Conservation (phyloP, 2,888 invertebrate species). For the Leucozona laternaria region DNA sequence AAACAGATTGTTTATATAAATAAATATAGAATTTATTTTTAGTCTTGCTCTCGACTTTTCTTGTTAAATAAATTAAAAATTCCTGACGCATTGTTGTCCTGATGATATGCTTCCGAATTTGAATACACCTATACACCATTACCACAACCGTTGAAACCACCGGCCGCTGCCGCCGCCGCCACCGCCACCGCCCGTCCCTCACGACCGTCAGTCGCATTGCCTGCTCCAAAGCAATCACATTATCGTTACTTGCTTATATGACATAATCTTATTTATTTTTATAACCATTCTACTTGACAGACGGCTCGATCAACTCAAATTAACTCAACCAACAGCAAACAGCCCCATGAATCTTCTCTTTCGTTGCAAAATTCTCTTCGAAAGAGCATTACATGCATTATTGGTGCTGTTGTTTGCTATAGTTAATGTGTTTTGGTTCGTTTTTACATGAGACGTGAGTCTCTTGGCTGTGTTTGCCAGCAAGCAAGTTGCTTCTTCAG, state of each 20-base stretch:
- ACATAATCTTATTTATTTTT: conserved; percentile 73
- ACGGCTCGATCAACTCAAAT: conserved; percentile 22
- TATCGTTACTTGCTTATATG: conserved; percentile 61
- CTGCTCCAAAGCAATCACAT: conserved; percentile 47
- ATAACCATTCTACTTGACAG: conserved; percentile 56
- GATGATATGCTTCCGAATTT: conserved; percentile 46
- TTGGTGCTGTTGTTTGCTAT: background rate
- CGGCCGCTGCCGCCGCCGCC: background rate
- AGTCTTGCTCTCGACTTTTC: background rate
- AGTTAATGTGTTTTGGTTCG: background rate
- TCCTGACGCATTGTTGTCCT: conserved; percentile 46
- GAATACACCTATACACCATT: conserved; percentile 43
- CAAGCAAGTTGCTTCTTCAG: background rate
- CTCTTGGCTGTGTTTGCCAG: background rate
- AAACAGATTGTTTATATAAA: background rate
- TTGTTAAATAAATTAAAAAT: conserved; percentile 15
- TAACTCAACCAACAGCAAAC: too few species aligned
- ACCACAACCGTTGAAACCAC: conserved; percentile 16
- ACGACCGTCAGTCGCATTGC: background rate
- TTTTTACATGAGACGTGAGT: background rate
- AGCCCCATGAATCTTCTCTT: conserved; percentile 45
- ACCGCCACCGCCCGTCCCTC: background rate
- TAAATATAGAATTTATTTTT: background rate
- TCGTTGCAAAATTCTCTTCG: conserved; percentile 52
- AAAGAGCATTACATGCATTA: conserved; percentile 37